Base-by-base conservation (phyloP, 2,797 vertebrate species). In the Ptychobarbus kaznakovi region DNA sequence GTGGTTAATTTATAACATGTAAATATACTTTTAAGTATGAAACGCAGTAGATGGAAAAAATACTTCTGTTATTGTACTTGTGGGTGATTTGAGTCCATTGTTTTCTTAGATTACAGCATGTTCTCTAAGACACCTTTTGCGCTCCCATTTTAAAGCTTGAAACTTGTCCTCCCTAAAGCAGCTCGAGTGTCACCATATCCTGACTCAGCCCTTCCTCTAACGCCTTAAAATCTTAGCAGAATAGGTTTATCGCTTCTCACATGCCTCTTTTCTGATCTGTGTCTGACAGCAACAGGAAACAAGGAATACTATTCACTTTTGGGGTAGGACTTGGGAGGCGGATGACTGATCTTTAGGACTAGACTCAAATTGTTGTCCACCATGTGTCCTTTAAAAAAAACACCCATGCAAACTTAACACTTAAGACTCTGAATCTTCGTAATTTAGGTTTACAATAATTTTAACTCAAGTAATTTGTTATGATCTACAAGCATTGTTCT, bases 251-350 rank as follows among this genome's bases (percentile, higher is more conserved):
- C 73, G 58, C 49, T 49, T 42, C 44, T 53, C 68, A 73, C 82
- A 82, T 72, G 53, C 69, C 70, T 76, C 46, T 81, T 86, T 83
- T 86, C 84, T 79, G 81, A 90, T 87, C 81, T 58, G 38, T 74
- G 74, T 69, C 77, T 81, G 80, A 88, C 80, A 86, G 61, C 66
- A 46, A 75, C 86, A 90, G 88, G 85, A 90, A 89, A 84, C 81
- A 72, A 69, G 65, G 20, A 88, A 85, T 86, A 87, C 3, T 49
- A 81, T 81, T 74, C 13, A 38, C 18, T 82, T 58, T 51, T 56
- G 20, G 3, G 35, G 65, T 25, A 63, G 18, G 42, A 87, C 16
- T 79, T 73, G 75, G 86, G 81, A 74, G 77, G 85, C 70, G 65
- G 70, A 76, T 79, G 73, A 73, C 68, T 49, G 40, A 63, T 53